Percentiles rank a stretch among this genome's conserved stretches.
phyloP scores from a whole-genome alignment of 2,113 vertebrate species.

The Athene cunicularia region DNA sequence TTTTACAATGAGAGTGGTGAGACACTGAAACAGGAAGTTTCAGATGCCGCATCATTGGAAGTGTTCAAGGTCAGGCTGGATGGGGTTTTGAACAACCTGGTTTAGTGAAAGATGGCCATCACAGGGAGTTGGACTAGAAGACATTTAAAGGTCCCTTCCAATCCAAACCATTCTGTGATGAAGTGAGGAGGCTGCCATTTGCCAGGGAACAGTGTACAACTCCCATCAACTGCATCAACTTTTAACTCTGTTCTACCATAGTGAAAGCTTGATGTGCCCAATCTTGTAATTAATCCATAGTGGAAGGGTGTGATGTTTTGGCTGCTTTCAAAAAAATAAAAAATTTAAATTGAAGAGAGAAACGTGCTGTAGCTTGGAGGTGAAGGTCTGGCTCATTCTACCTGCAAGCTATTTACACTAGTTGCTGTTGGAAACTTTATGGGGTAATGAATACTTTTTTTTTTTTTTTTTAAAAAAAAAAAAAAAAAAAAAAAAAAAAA shows the following conservation, averaged over 20 bases:
- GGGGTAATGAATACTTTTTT: background rate
- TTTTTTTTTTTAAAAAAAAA: no score
- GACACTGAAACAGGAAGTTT: background rate
- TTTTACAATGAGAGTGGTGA: background rate
- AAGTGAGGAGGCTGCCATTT: background rate
- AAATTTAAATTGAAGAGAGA: background rate
- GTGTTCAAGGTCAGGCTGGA: background rate
- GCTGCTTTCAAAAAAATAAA: background rate
- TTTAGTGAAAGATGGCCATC: background rate
- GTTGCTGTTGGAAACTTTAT: background rate
- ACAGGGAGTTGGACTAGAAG: background rate
- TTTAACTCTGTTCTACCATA: background rate
- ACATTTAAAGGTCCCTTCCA: background rate
- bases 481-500: no score
- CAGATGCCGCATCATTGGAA: background rate
- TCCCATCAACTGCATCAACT: background rate
- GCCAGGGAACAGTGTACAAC: background rate
- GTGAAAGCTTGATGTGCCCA: background rate
- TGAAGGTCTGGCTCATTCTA: background rate
- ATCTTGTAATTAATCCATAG: background rate
- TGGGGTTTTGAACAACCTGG: background rate
- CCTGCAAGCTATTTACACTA: background rate
- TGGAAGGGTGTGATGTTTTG: background rate
- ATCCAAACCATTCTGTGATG: background rate
- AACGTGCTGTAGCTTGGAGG: background rate